phyloP scores from a whole-genome alignment of 2,113 vertebrate genomes.

The Microcebus jonahi region DNA sequence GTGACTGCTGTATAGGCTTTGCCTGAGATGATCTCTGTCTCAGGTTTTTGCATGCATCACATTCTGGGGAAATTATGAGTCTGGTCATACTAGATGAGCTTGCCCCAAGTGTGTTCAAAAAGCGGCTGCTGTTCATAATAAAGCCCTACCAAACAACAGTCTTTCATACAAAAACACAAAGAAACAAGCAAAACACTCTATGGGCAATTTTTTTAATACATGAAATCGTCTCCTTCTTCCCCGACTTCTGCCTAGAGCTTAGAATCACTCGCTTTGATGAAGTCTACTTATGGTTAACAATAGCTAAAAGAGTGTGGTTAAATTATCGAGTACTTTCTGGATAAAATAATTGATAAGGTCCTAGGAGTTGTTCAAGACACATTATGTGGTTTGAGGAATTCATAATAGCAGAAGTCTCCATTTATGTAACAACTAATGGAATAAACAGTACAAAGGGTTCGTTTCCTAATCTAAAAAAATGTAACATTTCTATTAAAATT shows the following conservation, averaged over 20 bases:
- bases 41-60: not conserved
- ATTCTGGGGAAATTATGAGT: not conserved
- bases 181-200: not conserved
- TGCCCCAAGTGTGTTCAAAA: not conserved
- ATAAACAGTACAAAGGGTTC: not conserved
- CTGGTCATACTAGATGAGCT: not conserved
- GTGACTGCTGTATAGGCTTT: not conserved
- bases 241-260: not conserved
- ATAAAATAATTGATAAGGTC: conserved; percentile 20
- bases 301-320: not conserved
- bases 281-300: not conserved
- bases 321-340: not conserved
- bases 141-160: not conserved
- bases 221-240: not conserved
- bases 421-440: not conserved
- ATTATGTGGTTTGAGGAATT: not conserved
- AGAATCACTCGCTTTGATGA: not conserved
- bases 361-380: not conserved
- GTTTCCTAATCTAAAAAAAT: not conserved
- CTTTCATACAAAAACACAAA: conserved; percentile 13
- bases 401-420: not conserved
- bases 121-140: not conserved
- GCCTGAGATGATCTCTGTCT: not conserved
- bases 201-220: not conserved
- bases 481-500: conserved; percentile 17